Conservation (phyloP, 2,797 vertebrate species). For the Phoebastria nigripes region DNA sequence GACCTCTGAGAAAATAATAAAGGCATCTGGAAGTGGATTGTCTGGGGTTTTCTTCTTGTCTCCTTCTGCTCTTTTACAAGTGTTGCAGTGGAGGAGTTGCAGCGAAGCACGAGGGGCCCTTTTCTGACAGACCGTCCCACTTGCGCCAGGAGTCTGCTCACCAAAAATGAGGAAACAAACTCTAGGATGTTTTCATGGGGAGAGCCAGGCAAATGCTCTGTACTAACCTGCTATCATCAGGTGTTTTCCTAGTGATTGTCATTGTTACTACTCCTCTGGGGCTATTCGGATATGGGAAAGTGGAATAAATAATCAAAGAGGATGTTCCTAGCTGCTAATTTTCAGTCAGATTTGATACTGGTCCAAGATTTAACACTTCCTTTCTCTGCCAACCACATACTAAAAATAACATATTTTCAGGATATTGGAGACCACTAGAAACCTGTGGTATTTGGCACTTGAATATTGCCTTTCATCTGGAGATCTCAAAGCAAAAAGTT, state of each 20-base stretch:
- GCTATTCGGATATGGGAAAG: constrained; percentile 39
- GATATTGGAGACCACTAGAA: constrained; percentile 49
- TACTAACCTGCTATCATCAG: constrained; percentile 11
- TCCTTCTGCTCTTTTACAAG: neutral
- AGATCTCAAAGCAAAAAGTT: neutral
- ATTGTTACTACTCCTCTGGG: constrained; percentile 22
- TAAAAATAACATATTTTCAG: constrained; percentile 66
- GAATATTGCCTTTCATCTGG: neutral
- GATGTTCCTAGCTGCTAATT: constrained; percentile 64
- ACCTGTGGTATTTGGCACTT: constrained; percentile 43
- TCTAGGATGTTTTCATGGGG: neutral
- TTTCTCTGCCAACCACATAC: constrained; percentile 43
- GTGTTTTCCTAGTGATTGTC: constrained; percentile 43
- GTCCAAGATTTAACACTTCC: constrained; percentile 65
- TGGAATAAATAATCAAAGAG: constrained; percentile 57
- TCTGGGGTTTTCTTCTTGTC: neutral
- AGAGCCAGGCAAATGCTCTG: neutral
- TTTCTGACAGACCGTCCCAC: neutral
- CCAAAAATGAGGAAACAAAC: neutral
- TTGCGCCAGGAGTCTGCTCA: neutral
- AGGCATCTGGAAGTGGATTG: neutral
- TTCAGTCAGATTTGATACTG: constrained; percentile 47
- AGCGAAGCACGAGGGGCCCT: neutral
- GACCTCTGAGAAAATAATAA: neutral
- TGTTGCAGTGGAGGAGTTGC: neutral